These are phyloP conservation scores for Plemyria rubiginata DNA, from an alignment of 2,888 invertebrate genomes.

Conservation along the genomic window DNA sequence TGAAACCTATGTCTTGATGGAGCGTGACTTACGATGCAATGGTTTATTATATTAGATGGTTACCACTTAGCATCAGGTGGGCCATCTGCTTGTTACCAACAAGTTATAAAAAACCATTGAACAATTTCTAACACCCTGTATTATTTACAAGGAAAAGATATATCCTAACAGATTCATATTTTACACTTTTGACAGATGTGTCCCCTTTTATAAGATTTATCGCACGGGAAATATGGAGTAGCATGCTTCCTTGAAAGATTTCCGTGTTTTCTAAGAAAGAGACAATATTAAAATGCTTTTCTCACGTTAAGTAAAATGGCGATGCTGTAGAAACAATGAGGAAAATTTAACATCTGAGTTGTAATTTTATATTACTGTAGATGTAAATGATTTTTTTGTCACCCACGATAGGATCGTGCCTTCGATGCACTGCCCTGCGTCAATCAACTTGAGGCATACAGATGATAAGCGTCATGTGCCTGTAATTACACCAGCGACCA, in stretches of 20 bases:
- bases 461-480: no score
- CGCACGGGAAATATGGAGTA: slow-evolving; percentile 72
- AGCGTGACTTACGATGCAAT: no score
- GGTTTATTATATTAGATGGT: no score
- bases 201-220: slow-evolving; percentile 78
- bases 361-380: slow-evolving; percentile 34
- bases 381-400: no score
- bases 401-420: no score
- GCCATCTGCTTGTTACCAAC: no score
- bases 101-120: not conserved
- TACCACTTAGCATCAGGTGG: no score
- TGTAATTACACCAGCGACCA: no score
- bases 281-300: slow-evolving; percentile 69
- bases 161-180: slow-evolving; percentile 76
- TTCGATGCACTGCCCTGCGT: no score
- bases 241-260: slow-evolving; percentile 62
- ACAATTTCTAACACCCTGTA: slow-evolving; percentile 8
- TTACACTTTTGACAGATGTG: slow-evolving; percentile 83
- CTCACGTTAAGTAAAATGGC: slow-evolving; percentile 59
- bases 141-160: slow-evolving; percentile 29
- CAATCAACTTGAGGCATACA: no score
- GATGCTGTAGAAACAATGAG: slow-evolving; percentile 45
- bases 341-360: slow-evolving; percentile 56
- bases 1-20: no score
- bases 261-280: slow-evolving; percentile 64